Evolutionary conservation across 2,797 vertebrate genomes (phyloP).

Genomic region (Sebastes iracundus): DNA sequence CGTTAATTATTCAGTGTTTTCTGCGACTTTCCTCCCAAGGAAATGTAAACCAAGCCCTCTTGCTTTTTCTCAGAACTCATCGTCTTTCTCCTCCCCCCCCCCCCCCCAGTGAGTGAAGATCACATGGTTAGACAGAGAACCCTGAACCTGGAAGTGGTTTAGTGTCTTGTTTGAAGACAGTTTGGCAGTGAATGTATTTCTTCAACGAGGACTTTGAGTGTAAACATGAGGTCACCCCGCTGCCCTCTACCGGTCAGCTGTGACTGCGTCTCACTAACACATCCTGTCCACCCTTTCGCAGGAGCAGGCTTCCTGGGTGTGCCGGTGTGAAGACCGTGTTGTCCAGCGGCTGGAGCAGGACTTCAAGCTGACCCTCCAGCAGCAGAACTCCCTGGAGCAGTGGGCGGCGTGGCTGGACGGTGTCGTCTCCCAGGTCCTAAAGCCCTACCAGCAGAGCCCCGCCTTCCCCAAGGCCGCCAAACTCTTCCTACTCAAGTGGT

Average conservation of each 20-base stretch:
- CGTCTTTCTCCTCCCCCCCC: background rate
- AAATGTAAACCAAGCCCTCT: background rate
- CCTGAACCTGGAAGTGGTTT: background rate
- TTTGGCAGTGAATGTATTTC: background rate
- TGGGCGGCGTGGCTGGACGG: constrained; percentile 95
- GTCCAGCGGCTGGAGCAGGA: constrained; percentile 95
- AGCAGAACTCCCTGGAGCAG: constrained; percentile 96
- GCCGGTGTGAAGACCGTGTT: constrained; percentile 92
- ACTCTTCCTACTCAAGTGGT: constrained; percentile 96
- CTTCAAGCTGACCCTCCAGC: constrained; percentile 96
- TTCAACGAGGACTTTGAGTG: background rate
- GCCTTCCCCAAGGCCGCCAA: constrained; percentile 93
- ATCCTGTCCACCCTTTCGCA: constrained; percentile 43
- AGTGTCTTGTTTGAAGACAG: background rate
- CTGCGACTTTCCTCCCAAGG: background rate
- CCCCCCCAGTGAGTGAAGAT: background rate
- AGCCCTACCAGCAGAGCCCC: constrained; percentile 91
- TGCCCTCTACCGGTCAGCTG: background rate
- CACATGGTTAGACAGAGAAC: background rate
- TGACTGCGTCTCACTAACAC: background rate
- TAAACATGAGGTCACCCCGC: background rate
- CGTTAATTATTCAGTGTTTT: background rate
- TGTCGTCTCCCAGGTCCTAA: constrained; percentile 92
- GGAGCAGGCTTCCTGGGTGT: constrained; percentile 98
- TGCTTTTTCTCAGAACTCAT: constrained; percentile 30